phyloP scores from a whole-genome alignment of 2,888 invertebrate species.

The Lordiphosa andalusiaca region DNA sequence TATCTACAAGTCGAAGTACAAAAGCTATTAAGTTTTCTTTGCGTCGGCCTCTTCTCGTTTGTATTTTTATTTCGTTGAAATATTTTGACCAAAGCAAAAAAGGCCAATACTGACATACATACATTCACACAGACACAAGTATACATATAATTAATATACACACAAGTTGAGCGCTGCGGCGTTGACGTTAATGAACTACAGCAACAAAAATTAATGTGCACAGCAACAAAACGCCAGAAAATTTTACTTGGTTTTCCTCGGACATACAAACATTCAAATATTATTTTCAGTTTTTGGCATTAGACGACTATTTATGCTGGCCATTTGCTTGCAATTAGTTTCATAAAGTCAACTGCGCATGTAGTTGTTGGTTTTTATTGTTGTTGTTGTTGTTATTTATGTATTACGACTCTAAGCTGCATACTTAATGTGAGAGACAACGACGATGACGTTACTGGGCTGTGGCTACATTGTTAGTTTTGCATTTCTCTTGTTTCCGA shows the following conservation, averaged over 20 bases:
- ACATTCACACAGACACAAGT: conserved; percentile 3
- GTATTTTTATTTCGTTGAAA: conserved; percentile 13
- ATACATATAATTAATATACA: conserved; percentile 6
- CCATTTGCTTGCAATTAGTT: conserved; percentile 33
- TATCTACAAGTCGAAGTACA: background rate
- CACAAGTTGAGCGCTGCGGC: conserved; percentile 21
- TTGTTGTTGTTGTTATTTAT: conserved; percentile 12
- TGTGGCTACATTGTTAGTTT: conserved; percentile 14
- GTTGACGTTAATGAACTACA: conserved; percentile 53
- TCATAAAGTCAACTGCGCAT: conserved; percentile 38
- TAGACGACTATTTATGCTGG: conserved; percentile 34
- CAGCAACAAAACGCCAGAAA: conserved; percentile 18
- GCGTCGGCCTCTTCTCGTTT: background rate
- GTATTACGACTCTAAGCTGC: conserved; percentile 31
- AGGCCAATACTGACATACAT: conserved; percentile 17
- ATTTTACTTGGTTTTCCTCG: conserved; percentile 38
- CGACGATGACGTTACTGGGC: conserved; percentile 11
- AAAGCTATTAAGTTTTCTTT: background rate
- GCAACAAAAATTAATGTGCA: conserved; percentile 9
- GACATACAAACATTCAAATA: conserved; percentile 7
- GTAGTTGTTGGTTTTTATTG: conserved; percentile 9
- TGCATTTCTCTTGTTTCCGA: conserved; percentile 8
- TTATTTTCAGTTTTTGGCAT: conserved; percentile 19
- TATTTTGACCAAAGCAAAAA: conserved; percentile 40
- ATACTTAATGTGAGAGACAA: conserved; percentile 37